phyloP scores from a whole-genome alignment of 2,888 invertebrate species.

The Perizoma flavofasciatum region DNA sequence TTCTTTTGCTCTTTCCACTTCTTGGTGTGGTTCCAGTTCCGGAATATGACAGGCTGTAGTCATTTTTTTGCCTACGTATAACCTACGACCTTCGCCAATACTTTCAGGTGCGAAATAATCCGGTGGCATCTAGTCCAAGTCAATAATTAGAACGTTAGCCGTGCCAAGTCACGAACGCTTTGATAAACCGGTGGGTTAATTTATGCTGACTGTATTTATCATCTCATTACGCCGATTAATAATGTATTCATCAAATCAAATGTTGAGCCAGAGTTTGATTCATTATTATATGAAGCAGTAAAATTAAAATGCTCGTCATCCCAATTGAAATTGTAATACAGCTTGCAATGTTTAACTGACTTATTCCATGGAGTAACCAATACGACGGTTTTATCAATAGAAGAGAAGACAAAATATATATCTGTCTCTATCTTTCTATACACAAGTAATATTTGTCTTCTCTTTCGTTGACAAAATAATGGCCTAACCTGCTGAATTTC shows the following conservation, averaged over 20 bases:
- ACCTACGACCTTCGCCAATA: too few relatives aligned
- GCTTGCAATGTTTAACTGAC: too few relatives aligned
- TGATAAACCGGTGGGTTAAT: slow-evolving; percentile 25
- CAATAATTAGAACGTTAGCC: slow-evolving; percentile 8
- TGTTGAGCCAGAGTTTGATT: slow-evolving; percentile 4
- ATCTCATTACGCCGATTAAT: slow-evolving; percentile 24
- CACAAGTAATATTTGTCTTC: too few relatives aligned
- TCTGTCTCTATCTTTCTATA: too few relatives aligned
- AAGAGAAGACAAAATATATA: too few relatives aligned
- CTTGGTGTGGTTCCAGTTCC: slow-evolving; percentile 88
- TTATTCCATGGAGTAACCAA: too few relatives aligned
- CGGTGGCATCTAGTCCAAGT: not conserved
- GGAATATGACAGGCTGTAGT: slow-evolving; percentile 82
- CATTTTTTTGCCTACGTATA: too few relatives aligned
- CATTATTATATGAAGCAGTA: slow-evolving; percentile 4
- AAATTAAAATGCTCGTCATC: too few relatives aligned
- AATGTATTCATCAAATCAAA: slow-evolving; percentile 15
- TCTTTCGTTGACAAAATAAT: too few relatives aligned
- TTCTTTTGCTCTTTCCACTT: slow-evolving; percentile 85
- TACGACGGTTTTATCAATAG: too few relatives aligned
- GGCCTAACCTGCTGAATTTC: too few relatives aligned
- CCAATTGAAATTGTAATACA: too few relatives aligned
- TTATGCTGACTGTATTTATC: slow-evolving; percentile 26
- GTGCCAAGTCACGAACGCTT: slow-evolving; percentile 25
- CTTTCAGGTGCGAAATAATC: not conserved